Conservation (phyloP, 2,113 vertebrate genomes). For the Fukomys damarensis region DNA sequence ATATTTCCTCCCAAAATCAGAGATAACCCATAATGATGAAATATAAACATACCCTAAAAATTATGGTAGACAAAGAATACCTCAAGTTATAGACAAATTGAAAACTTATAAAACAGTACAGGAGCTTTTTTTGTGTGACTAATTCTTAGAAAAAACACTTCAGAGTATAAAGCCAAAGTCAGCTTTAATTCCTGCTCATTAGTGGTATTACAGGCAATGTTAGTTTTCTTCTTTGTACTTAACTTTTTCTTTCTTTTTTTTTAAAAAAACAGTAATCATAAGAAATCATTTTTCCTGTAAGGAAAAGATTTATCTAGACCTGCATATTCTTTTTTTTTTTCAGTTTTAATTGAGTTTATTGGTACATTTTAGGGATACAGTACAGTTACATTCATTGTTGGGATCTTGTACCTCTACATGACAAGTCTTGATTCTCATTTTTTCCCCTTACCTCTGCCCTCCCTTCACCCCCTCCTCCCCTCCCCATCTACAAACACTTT, state of each 20-base stretch:
- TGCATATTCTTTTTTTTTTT: too few species aligned
- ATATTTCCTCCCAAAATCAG: not conserved
- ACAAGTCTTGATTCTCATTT: too few species aligned
- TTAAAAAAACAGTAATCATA: not conserved
- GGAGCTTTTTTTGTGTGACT: not conserved
- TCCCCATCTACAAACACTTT: too few species aligned
- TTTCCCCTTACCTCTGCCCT: too few species aligned
- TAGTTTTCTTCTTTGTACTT: not conserved
- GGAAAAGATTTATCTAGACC: not conserved
- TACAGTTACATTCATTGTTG: too few species aligned
- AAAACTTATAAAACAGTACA: not conserved
- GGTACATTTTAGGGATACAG: too few species aligned
- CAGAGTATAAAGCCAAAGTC: not conserved
- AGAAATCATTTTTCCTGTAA: not conserved
- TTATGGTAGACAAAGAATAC: not conserved
- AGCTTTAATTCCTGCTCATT: not conserved
- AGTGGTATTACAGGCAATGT: not conserved
- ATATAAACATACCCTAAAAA: not conserved
- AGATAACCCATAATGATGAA: not conserved
- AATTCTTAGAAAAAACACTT: not conserved
- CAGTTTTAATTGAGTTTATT: too few species aligned
- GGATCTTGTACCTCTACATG: too few species aligned
- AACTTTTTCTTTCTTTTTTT: not conserved
- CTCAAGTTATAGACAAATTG: not conserved
- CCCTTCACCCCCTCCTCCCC: too few species aligned